These are phyloP conservation scores for Eupithecia subumbrata DNA, from an alignment of 2,888 invertebrate species.

Conservation along the genomic window DNA sequence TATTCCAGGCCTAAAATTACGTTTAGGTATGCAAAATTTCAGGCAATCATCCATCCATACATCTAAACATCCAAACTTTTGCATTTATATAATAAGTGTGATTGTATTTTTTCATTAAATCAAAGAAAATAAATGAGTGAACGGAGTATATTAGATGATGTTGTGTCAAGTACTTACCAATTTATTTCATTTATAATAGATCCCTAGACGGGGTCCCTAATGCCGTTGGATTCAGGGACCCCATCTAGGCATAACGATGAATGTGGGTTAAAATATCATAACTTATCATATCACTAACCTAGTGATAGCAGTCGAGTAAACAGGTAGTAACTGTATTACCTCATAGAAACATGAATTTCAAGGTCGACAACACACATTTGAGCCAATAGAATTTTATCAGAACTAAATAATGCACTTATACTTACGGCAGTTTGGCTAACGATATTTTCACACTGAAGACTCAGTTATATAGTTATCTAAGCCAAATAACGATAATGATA, in stretches of 20 bases:
- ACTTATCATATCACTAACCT: slow-evolving; percentile 21
- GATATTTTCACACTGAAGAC: neutral
- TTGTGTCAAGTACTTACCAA: too few relatives aligned
- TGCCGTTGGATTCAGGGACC: too few relatives aligned
- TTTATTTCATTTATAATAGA: neutral
- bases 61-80: too few relatives aligned
- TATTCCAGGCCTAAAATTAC: too few relatives aligned
- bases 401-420: neutral
- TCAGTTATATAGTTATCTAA: neutral
- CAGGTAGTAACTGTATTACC: slow-evolving; percentile 12
- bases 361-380: neutral
- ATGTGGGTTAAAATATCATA: slow-evolving; percentile 14
- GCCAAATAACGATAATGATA: neutral
- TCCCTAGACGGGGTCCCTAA: neutral
- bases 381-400: neutral
- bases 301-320: slow-evolving; percentile 9
- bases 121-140: too few relatives aligned
- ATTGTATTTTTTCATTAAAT: too few relatives aligned
- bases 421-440: neutral
- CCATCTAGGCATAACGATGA: too few relatives aligned
- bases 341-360: slow-evolving; percentile 4
- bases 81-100: too few relatives aligned
- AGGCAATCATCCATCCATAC: too few relatives aligned
- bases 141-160: too few relatives aligned
- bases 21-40: too few relatives aligned